Base-by-base conservation (phyloP, 2,113 vertebrate species). In the Antechinus stuartii region DNA sequence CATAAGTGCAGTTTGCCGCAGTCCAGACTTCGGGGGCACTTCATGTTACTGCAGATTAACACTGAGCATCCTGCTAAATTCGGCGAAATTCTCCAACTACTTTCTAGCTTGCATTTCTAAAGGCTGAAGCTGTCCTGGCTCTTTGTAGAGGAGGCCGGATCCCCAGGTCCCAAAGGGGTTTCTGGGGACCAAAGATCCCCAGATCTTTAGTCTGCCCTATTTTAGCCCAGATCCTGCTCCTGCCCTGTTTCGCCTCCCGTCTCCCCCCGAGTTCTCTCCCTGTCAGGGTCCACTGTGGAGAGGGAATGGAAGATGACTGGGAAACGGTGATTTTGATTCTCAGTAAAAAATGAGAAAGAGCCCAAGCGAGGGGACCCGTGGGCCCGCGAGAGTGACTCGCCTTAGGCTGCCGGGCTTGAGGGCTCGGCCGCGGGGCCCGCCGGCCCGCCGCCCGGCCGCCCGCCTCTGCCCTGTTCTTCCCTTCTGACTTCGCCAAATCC, bases 341-440 rank as follows among this genome's bases (percentile, higher is more conserved):
- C 35, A 76, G 11, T 12, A 6, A 68, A 68, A 68, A 30, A 68
- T 12, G 61, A 68, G 61, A 30, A 30, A 61, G 30, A 68, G 30
- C 11, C 49, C 49, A 35, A 14, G 11, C n/a, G 61, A 7, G 61
- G 30, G 16, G 9, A 1, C 4, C 1, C n/a, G 3, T 19, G 14
- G 16, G 35, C n/a, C 6, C n/a, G 30, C n/a, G 35, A 3, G 99
- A 98, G 98, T 99, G 98, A 99, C 98, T 98, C 99, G 98, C 99
- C 99, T 99, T 99, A 99, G 98, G 98, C 98, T 99, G 98, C 98
- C 99, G 99, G 98, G 99, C 98, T 98, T 97, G 97, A 26, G 61
- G 61, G 11, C 30, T n/a, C 61, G 1, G 61, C 61, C 61, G 30
- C 9, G 30, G 61, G 35, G n/a, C 30, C 61, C 61, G 30, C 9